Evolutionary conservation across 1,140 invertebrate species (phyloP).

Genomic region (Helicoverpa armigera): DNA sequence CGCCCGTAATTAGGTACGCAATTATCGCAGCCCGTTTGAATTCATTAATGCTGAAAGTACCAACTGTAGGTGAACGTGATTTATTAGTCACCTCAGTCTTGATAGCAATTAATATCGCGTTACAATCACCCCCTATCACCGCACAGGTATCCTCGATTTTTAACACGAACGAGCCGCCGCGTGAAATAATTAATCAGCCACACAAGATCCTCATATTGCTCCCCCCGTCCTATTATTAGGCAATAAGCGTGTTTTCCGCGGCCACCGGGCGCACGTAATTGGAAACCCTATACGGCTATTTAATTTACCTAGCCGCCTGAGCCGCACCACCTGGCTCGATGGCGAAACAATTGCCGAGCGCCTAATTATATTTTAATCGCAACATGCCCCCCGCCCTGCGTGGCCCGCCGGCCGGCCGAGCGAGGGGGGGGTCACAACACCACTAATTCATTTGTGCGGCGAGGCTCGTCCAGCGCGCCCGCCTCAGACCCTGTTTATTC

Average conservation of each 20-base stretch:
- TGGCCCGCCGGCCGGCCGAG: constrained; percentile 33
- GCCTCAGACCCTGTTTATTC: constrained; percentile 80
- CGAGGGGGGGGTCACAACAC: constrained; percentile 60
- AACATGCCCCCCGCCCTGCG: constrained; percentile 67
- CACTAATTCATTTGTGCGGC: constrained; percentile 83
- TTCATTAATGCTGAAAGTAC: constrained; percentile 79
- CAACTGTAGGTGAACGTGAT: constrained; percentile 74
- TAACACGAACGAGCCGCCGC: constrained; percentile 57
- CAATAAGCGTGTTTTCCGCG: constrained; percentile 76
- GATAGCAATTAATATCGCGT: constrained; percentile 80
- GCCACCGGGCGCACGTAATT: constrained; percentile 72
- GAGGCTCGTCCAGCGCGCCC: constrained; percentile 67
- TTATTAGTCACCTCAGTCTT: constrained; percentile 76
- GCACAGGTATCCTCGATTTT: constrained; percentile 57
- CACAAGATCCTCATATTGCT: constrained; percentile 70
- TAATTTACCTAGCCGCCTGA: constrained; percentile 80
- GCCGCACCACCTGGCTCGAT: constrained; percentile 81
- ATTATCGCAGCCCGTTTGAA: constrained; percentile 85
- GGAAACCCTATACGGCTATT: constrained; percentile 81
- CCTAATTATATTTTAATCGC: constrained; percentile 86
- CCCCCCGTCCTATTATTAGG: constrained; percentile 75
- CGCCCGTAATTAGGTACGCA: constrained; percentile 84
- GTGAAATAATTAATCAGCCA: constrained; percentile 74
- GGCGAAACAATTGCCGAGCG: constrained; percentile 82
- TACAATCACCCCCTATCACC: constrained; percentile 57